These are phyloP conservation scores for Lasioglossum oenotherae DNA, from an alignment of 2,888 invertebrate genomes.

Conservation along the genomic window DNA sequence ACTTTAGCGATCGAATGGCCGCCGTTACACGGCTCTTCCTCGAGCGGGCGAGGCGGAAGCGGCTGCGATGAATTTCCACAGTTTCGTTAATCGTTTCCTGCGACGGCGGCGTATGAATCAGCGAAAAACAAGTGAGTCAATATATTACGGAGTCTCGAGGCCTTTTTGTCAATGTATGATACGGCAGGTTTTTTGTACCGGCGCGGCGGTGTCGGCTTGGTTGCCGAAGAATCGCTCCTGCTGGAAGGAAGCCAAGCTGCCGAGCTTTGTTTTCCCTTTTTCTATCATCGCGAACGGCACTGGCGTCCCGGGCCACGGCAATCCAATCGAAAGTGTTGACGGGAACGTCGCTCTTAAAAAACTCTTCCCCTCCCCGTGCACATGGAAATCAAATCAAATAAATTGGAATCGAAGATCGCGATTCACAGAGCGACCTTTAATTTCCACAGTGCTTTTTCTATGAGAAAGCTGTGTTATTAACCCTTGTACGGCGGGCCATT, in stretches of 20 bases:
- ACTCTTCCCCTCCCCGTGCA: neutral
- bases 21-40: neutral
- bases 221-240: constrained; percentile 34
- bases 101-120: constrained; percentile 32
- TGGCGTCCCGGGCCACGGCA: constrained; percentile 32
- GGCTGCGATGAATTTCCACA: constrained; percentile 24
- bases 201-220: neutral
- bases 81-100: constrained; percentile 26
- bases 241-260: constrained; percentile 67
- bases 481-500: too few species aligned
- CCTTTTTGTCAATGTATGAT: constrained; percentile 51
- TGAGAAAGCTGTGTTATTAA: too few species aligned
- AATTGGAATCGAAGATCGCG: constrained; percentile 17
- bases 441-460: too few species aligned
- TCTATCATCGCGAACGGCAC: constrained; percentile 24
- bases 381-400: neutral
- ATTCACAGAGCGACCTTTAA: neutral
- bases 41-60: neutral
- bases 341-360: constrained; percentile 21
- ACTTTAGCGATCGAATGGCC: constrained; percentile 17
- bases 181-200: constrained; percentile 39
- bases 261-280: constrained; percentile 41
- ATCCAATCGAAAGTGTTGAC: constrained; percentile 54
- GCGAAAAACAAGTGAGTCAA: constrained; percentile 41
- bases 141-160: constrained; percentile 46